Conservation (phyloP, 1,140 invertebrate species). For the Caenorhabditis elegans region DNA sequence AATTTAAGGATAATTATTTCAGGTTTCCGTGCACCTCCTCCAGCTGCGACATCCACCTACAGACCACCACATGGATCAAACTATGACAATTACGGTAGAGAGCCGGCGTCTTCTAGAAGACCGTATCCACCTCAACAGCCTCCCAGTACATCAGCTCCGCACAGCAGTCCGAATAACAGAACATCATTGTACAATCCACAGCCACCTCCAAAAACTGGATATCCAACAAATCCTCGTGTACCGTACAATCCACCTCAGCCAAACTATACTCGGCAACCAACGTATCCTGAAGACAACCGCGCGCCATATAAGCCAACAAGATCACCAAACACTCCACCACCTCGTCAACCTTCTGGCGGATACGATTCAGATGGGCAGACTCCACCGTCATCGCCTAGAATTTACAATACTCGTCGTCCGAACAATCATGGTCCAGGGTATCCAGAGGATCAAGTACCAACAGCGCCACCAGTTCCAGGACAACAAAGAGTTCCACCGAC, state of each 20-base stretch:
- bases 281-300: background rate
- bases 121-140: conserved; percentile 1
- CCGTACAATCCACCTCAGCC: background rate
- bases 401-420: background rate
- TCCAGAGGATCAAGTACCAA: background rate
- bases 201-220: background rate
- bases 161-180: conserved; percentile 12
- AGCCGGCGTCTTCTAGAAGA: background rate
- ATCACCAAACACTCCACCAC: background rate
- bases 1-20: background rate
- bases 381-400: background rate
- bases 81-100: background rate
- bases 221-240: background rate
- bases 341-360: background rate
- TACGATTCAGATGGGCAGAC: background rate
- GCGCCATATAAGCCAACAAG: background rate
- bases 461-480: background rate
- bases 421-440: background rate
- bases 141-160: background rate
- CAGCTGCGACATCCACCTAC: conserved; percentile 6
- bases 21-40: conserved; percentile 2
- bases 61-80: background rate
- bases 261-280: background rate
- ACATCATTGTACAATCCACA: background rate
- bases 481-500: background rate